Evolutionary conservation across 2,888 invertebrate species (phyloP).

Genomic region (Globia sparganii): DNA sequence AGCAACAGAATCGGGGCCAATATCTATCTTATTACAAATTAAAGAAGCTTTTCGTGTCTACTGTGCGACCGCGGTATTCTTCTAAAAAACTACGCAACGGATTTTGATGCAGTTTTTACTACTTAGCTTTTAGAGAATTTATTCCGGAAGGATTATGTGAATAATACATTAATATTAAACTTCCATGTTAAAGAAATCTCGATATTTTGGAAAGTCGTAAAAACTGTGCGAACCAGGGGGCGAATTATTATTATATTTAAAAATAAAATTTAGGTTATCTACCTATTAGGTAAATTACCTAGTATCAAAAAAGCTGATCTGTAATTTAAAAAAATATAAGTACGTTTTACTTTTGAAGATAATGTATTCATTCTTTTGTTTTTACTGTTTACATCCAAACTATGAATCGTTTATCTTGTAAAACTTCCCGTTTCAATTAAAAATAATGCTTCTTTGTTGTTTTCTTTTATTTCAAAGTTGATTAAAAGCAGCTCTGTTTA

Average conservation of each 20-base stretch:
- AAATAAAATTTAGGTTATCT: not conserved
- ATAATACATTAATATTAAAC: too few species aligned
- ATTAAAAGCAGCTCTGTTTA: constrained; percentile 41
- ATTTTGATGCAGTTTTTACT: too few species aligned
- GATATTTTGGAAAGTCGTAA: too few species aligned
- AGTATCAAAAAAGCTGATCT: not conserved
- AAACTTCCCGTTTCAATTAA: constrained; percentile 35
- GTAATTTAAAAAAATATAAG: not conserved
- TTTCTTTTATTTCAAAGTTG: constrained; percentile 41
- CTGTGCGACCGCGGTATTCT: too few species aligned
- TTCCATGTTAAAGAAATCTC: too few species aligned
- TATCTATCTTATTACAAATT: too few species aligned
- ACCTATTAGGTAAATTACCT: not conserved
- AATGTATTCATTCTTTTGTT: not conserved
- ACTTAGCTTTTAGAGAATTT: too few species aligned
- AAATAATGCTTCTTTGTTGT: constrained; percentile 44
- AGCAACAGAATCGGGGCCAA: too few species aligned
- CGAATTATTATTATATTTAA: not conserved
- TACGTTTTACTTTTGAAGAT: constrained; percentile 16
- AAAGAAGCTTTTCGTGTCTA: too few species aligned
- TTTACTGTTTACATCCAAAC: constrained; percentile 30
- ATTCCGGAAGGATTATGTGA: too few species aligned
- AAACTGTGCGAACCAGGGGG: too few species aligned
- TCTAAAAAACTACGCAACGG: too few species aligned
- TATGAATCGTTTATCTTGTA: constrained; percentile 34